phyloP scores from a whole-genome alignment of 1,140 invertebrate genomes.

The Sycophaga agraensis region DNA sequence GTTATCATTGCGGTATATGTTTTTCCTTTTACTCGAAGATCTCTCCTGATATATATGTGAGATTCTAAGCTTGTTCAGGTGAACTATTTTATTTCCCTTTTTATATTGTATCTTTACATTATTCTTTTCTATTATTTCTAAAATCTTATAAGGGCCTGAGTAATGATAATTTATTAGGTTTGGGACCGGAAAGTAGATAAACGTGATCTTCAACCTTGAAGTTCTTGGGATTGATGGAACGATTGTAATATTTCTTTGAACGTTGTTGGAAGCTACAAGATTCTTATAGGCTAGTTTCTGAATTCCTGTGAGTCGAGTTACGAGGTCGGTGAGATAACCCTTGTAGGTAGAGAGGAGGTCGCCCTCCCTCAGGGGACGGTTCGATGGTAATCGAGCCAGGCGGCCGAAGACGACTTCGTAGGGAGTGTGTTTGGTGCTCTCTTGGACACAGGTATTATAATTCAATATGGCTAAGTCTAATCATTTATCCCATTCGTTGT shows the following conservation, averaged over 20 bases:
- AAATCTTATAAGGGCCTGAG: neutral
- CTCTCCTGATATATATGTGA: neutral
- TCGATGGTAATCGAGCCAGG: neutral
- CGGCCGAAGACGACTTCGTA: neutral
- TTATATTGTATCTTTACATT: neutral
- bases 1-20: too few relatives aligned
- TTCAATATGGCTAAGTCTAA: neutral
- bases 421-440: neutral
- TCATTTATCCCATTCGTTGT: conserved; percentile 41
- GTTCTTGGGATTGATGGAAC: neutral
- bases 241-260: neutral
- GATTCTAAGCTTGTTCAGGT: neutral
- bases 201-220: neutral
- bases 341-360: neutral
- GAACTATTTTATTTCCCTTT: neutral
- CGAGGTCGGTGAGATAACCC: neutral
- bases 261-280: neutral
- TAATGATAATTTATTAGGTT: neutral
- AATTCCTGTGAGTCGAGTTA: neutral
- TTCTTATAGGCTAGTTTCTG: neutral
- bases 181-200: neutral
- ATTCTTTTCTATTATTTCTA: conserved; percentile 1
- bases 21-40: too few relatives aligned
- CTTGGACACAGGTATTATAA: neutral
- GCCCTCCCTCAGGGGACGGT: neutral